Evolutionary conservation across 2,888 invertebrate genomes (phyloP), one percentile per base, ranked within the genome.

Genomic region (Lycophotia porphyrea): DNA sequence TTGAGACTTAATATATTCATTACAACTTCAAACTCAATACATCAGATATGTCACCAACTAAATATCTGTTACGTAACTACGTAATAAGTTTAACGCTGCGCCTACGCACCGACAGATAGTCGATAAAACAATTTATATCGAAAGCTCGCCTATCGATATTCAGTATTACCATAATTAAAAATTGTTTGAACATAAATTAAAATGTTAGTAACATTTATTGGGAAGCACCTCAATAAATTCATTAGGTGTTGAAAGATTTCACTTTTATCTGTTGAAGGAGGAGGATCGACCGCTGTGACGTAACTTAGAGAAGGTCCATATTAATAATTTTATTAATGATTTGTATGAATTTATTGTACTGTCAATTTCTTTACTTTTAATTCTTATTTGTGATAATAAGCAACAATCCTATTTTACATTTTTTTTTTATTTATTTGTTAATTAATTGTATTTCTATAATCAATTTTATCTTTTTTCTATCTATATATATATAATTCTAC

Each of bases 91-190:
- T n/a, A 66, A 63, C 36, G 81, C 15, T 70, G 80, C 88, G 78
- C 91, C 91, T 78, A 90, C 89, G 80, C 85, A 61, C 55, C 71
- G 63, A 78, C 75, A 71, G 84, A 80, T 74, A 75, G 81, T 84
- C 88, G 90, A 91, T 90, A 87, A 87, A 90, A 89, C 85, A 84
- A 92, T 91, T 92, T 90, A 91, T 82, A 77, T 82, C 69, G 73
- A 55, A 76, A 72, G 72, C 82, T 88, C 74, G 72, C 49, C 69
- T 82, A 75, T 87, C 85, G 69, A 87, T 78, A 71, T 74, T 79
- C 78, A 79, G 76, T 80, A 86, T 89, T 87, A 87, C 76, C 84
- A 88, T 90, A 85, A 88, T 87, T 87, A 86, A 88, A 87, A 84
- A 76, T 61, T 73, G 70, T 81, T 82, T 75, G 66, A 81, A 85